Base-by-base conservation (phyloP, 2,797 vertebrate genomes). In the Sebastes hubbsi region DNA sequence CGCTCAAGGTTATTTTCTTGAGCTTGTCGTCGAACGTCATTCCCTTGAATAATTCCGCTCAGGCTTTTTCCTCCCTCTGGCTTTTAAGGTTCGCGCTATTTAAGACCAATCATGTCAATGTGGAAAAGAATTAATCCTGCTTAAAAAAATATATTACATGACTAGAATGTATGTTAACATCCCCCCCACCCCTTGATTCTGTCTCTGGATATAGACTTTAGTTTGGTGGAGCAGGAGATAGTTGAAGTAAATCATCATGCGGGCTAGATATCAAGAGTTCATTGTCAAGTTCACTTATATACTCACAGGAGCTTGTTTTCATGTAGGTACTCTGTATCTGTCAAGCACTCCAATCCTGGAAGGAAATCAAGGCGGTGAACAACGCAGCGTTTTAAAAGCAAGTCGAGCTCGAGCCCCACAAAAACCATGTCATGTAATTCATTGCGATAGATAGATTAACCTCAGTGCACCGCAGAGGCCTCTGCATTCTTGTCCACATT, bases 21-120 rank as follows among this genome's bases (percentile, higher is more conserved):
- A 93, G 92, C 92, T 91, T 84, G 84, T 92, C 90, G 86, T 89
- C 62, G 81, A 77, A 90, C 90, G 88, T 92, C 91, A 89, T 89
- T 90, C 88, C 91, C 88, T 87, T 92, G 90, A 94, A 94, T 94
- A 92, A 93, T 93, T 93, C 93, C 32, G 64, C 92, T 92, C 91
- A 86, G 88, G 87, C 93, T 89, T 88, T 91, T 91, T 87, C 83
- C 88, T 87, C 89, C 90, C 90, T 91, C 86, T 85, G 90, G 94
- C 91, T 92, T 52, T 92, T 92, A 93, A 91, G 93, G 92, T 91
- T 93, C 87, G 88, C 36, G 92, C 93, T 95, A 93, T 94, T 95
- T 95, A 95, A 90, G 92, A 92, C 91, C 93, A 93, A 95, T 95
- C 93, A 94, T 89, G 93, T 95, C 93, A 94, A 88, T 66, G 91